A percentile compares a stretch with the other conserved stretches of the same genome.
phyloP scores from a whole-genome alignment of 2,888 invertebrate species.

The Lydus trimaculatus region DNA sequence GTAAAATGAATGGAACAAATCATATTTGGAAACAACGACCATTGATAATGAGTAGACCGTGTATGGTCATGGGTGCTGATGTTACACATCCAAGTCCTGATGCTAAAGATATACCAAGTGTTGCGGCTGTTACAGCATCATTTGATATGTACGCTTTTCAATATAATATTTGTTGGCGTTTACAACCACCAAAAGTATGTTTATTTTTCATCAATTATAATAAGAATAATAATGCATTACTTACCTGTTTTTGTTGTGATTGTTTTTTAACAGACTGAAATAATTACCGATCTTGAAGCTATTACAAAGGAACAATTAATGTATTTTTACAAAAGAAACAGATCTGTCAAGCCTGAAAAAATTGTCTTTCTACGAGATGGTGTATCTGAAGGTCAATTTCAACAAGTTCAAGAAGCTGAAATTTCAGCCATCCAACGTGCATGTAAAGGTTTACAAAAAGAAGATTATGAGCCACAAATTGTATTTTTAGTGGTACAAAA shows the following conservation, averaged over 20 bases:
- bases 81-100: constrained; percentile 92
- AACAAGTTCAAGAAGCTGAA: constrained; percentile 72
- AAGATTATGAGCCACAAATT: constrained; percentile 76
- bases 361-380: constrained; percentile 87
- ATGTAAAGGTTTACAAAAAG: constrained; percentile 60
- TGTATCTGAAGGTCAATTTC: constrained; percentile 86
- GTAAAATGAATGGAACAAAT: constrained; percentile 85
- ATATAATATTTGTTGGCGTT: constrained; percentile 78
- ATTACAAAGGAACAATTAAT: constrained; percentile 66
- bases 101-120: constrained; percentile 69
- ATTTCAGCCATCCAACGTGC: constrained; percentile 74
- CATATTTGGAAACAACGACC: constrained; percentile 60
- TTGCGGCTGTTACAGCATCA: constrained; percentile 80
- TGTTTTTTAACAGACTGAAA: constrained; percentile 63
- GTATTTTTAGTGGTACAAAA: constrained; percentile 96
- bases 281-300: constrained; percentile 75
- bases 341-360: constrained; percentile 64
- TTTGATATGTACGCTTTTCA: constrained; percentile 71
- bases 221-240: background rate
- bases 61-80: constrained; percentile 80
- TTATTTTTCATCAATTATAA: background rate
- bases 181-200: constrained; percentile 72
- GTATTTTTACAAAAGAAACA: constrained; percentile 64
- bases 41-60: constrained; percentile 57
- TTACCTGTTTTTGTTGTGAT: background rate